Base-by-base conservation (phyloP, 2,888 invertebrate species). In the Dasypolia templi region DNA sequence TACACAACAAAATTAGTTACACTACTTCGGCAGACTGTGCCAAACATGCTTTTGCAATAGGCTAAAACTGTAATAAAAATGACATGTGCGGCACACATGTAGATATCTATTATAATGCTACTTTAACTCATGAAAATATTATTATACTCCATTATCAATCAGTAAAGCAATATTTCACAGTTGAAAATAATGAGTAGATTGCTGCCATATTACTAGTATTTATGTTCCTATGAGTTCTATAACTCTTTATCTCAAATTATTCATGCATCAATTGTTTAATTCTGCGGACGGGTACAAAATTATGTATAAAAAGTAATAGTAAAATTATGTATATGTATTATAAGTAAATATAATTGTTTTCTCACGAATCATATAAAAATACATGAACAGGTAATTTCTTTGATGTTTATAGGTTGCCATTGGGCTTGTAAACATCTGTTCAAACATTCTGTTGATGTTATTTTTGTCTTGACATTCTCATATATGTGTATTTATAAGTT, bases 31-130 rank as follows among this genome's bases (percentile, higher is more conserved):
- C 58, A 51, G 59, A 46, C 42, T 46, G 59, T 85, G 80, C 80
- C 77, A 75, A 85, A 85, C 78, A 83, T 65, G 82, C 72, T 72
- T 72, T 72, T 72, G 72, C 58, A 79, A 58, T 67, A 74, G 35
- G 19, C 58, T 64, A 51, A 70, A 63, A 65, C 55, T 72, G 59
- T 59, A 44, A 46, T 44, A 59, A 77, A 55, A 77, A 39, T 64
- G 46, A 55, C 32, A 46, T 75, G 29, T 39, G 55, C n/a, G n/a
- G n/a, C 19, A 26, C 9, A 22, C 19, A 11, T 44, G 22, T 35
- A 35, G 11, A 22, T 22, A 32, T 44, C 3, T 42, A 42, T 44
- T 49, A 7, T n/a, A 44, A 7, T 17, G 19, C 5, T n/a, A 46
- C 22, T 73, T 22, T 26, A 14, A 58, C 44, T 81, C 53, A 29